Base-by-base conservation (phyloP, 2,888 invertebrate species). In the Lithophane ornitopus region DNA sequence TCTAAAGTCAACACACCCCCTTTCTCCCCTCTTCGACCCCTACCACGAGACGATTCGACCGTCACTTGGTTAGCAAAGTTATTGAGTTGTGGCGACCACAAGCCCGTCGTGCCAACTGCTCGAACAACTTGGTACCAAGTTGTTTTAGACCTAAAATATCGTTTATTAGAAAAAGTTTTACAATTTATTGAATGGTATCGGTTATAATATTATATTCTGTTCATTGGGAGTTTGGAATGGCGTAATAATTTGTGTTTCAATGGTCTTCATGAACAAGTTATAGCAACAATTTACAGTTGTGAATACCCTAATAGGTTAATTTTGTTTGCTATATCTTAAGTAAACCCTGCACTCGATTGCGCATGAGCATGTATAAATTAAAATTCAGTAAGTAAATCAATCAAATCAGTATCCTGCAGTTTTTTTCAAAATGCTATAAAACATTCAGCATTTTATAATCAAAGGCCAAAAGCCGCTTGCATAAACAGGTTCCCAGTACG, bases 101-200 rank as follows among this genome's bases (percentile, higher is more conserved):
- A 78, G 62, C 81, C 73, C 76, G 75, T 72, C 79, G 78, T 73
- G 78, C 81, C 87, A 84, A 87, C 87, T 89, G 88, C 83, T 87
- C 76, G 44, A 63, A 76, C 66, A 86, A 86, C 87, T 84, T 75
- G 78, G 80, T 80, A 88, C 85, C 82, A 76, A 89, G 84, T 86
- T 86, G 78, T 72, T 85, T 82, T 85, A 89, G 68, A 82, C 85
- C 85, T 88, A 80, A 80, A 87, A 88, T 87, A 88, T 82, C 87
- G 78, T 78, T 91, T 92, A 90, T 91, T 90, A 91, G 89, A 91
- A 92, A 91, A 92, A 87, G 85, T 91, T 92, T 85, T 75, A 80
- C 81, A 90, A 87, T 88, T 85, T 85, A 88, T 88, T 70, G 86
- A 77, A 77, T 69, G 81, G 62, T 63, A 76, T 56, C 58, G 56